Base-by-base conservation (phyloP, 2,113 vertebrate species). In the Odontesthes bonariensis region DNA sequence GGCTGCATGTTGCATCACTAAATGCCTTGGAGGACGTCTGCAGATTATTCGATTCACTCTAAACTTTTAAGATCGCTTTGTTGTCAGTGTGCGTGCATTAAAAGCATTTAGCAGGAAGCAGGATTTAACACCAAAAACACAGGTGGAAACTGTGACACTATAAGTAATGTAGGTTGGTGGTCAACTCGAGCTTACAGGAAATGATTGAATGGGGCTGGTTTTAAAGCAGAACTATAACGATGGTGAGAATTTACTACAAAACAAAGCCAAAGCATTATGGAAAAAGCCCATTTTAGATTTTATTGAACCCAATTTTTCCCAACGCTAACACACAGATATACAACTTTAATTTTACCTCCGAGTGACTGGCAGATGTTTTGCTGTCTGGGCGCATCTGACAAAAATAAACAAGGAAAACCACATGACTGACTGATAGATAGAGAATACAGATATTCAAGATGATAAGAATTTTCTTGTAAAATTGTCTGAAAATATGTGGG, bases 181-280 rank as follows among this genome's bases (percentile, higher is more conserved):
- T 88, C 86, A 87, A 66, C 52, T 75, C 8, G 1, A 61, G 46
- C 19, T 72, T 16, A 79, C 82, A 85, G 87, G 84, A 91, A 89
- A 68, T 77, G 58, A 54, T 4, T 33, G 9, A 7, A 6, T 4
- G n/a, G 12, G 9, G 38, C 23, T 56, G 0, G 20, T 13, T 69
- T 16, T 58, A 63, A 73, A 73, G 12, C 32, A 69, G 53, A 83
- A 74, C 20, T 23, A 1, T 4, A 3, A 11, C 9, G 5, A 9
- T 3, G 32, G 38, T 8, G 14, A 16, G 8, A 20, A 20, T 33
- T 59, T 1, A 32, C 5, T 33, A 57, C 17, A 17, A 23, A 35
- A 42, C 9, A 7, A 40, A 6, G 2, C 1, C 1, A 51, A 51
- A 11, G 3, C 1, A 0, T 20, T n/a, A 22, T 6, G 6, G 1